phyloP scores from a whole-genome alignment of 2,888 invertebrate genomes.

The Actias luna region DNA sequence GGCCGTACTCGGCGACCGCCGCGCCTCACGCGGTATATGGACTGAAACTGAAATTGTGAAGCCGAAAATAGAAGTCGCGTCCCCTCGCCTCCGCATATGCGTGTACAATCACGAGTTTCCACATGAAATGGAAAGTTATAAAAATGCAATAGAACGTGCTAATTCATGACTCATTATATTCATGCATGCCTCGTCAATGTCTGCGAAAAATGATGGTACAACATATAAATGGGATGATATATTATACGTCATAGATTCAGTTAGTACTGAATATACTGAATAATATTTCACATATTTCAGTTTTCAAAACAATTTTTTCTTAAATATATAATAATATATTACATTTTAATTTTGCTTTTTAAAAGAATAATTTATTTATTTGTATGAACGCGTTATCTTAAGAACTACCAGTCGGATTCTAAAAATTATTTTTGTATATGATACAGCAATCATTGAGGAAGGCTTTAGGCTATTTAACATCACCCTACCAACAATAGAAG shows the following conservation, averaged over 20 bases:
- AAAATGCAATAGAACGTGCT: conserved; percentile 31
- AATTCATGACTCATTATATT: conserved; percentile 7
- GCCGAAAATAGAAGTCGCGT: conserved; percentile 73
- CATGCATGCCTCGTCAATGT: not conserved
- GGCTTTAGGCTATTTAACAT: too few species aligned
- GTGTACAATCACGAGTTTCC: conserved; percentile 13
- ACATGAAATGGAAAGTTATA: conserved; percentile 45
- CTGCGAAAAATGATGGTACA: not conserved
- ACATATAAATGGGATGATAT: not conserved
- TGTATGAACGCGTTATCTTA: too few species aligned
- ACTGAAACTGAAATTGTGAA: conserved; percentile 74
- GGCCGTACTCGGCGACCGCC: conserved; percentile 56
- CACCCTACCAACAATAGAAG: too few species aligned
- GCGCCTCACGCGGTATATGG: conserved; percentile 55
- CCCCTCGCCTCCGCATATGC: conserved; percentile 47
- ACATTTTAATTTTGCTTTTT: too few species aligned
- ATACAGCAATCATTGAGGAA: too few species aligned
- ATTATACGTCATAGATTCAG: not conserved
- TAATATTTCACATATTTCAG: not conserved
- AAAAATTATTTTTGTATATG: too few species aligned
- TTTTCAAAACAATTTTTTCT: not conserved
- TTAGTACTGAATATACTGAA: not conserved
- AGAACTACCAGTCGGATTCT: too few species aligned
- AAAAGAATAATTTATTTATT: too few species aligned
- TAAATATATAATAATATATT: not conserved